These are phyloP conservation scores for Physocephala rufipes DNA, from an alignment of 2,888 invertebrate species.

Conservation along the genomic window DNA sequence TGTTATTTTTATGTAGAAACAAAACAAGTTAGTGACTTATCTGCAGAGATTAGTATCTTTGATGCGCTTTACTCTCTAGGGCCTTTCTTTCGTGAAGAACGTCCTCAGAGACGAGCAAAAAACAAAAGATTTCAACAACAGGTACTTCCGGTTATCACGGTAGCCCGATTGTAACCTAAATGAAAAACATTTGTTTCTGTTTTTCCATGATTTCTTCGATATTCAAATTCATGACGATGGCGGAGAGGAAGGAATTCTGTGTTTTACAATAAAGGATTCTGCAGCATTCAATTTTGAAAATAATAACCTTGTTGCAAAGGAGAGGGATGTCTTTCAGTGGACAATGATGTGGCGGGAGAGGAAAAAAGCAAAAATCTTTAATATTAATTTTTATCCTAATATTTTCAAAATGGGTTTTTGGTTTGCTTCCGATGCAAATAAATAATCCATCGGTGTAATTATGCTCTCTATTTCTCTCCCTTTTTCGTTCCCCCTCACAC, in stretches of 20 bases:
- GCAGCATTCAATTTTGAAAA: neutral
- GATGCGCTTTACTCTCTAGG: too few relatives aligned
- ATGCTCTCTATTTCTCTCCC: neutral
- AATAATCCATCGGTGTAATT: slow-evolving; percentile 32
- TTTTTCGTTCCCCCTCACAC: too few relatives aligned
- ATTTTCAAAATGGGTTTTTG: slow-evolving; percentile 17
- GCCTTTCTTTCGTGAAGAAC: slow-evolving; percentile 23
- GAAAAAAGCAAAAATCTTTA: slow-evolving; percentile 39
- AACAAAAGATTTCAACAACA: neutral
- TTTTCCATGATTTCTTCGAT: neutral
- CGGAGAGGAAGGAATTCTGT: neutral
- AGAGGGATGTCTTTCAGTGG: slow-evolving; percentile 10
- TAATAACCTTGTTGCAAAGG: slow-evolving; percentile 22
- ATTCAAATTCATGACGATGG: slow-evolving; percentile 25
- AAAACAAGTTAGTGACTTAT: too few relatives aligned
- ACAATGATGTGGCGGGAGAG: too few relatives aligned
- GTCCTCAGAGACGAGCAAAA: slow-evolving; percentile 15
- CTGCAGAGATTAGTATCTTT: too few relatives aligned
- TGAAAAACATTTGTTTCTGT: slow-evolving; percentile 17
- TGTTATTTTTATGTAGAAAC: too few relatives aligned
- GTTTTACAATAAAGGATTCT: neutral
- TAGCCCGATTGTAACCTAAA: neutral
- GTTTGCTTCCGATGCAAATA: slow-evolving; percentile 24
- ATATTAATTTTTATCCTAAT: slow-evolving; percentile 48
- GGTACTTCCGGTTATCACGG: slow-evolving; percentile 22